phyloP scores from a whole-genome alignment of 2,113 vertebrate genomes.

The Phylloscopus trochiloides region DNA sequence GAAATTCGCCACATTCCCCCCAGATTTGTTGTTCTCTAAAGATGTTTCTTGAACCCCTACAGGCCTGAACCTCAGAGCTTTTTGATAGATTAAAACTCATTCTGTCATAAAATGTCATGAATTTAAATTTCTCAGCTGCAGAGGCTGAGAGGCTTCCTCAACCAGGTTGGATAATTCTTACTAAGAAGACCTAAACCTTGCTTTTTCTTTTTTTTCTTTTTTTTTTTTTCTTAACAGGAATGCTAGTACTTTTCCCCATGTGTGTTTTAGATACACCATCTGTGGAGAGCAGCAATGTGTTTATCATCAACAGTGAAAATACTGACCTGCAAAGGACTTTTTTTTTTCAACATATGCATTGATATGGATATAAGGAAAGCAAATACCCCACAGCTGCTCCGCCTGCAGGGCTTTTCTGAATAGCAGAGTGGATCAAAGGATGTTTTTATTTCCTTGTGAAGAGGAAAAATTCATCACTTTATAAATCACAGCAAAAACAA shows the following conservation, averaged over 20 bases:
- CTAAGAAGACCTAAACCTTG: background rate
- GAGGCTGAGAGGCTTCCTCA: background rate
- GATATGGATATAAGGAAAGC: slow-evolving; percentile 34
- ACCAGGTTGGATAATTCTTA: background rate
- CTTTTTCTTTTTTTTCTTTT: background rate
- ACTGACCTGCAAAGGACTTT: slow-evolving; percentile 11
- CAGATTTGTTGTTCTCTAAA: background rate
- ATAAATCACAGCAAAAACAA: slow-evolving; percentile 45
- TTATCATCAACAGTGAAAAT: slow-evolving; percentile 49
- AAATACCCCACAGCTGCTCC: slow-evolving; percentile 39
- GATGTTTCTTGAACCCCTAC: background rate
- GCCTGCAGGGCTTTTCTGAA: slow-evolving; percentile 48
- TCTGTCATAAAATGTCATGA: background rate
- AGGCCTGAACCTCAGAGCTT: background rate
- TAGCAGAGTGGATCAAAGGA: slow-evolving; percentile 46
- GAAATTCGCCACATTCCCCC: accelerated
- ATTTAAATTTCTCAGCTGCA: background rate
- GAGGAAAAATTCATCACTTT: slow-evolving; percentile 52
- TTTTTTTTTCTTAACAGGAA: background rate
- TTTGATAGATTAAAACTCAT: background rate
- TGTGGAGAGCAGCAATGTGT: slow-evolving; percentile 30
- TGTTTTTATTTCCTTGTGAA: slow-evolving; percentile 53
- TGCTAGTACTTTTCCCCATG: background rate
- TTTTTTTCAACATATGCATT: background rate
- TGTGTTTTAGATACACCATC: slow-evolving; percentile 2